Conservation (phyloP, 1,140 invertebrate genomes). For the Drosophila pallidifrons region DNA sequence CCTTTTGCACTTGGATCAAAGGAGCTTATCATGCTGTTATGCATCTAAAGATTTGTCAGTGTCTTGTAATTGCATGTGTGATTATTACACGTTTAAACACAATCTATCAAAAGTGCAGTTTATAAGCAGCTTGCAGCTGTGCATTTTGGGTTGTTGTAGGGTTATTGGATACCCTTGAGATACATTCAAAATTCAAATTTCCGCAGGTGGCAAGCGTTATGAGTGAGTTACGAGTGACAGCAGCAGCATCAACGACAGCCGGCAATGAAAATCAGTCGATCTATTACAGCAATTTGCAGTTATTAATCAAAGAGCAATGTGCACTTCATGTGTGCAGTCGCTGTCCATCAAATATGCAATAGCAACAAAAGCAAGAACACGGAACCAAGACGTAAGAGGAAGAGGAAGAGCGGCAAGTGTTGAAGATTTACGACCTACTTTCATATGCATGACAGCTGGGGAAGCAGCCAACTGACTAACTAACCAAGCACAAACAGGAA, state of each 20-base stretch:
- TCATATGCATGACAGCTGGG: constrained; percentile 79
- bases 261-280: constrained; percentile 67
- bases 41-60: constrained; percentile 8
- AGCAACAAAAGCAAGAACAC: constrained; percentile 33
- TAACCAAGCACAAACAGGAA: constrained; percentile 51
- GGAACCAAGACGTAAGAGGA: no score
- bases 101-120: constrained; percentile 5
- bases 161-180: constrained; percentile 1
- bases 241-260: background rate
- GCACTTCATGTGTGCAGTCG: constrained; percentile 33
- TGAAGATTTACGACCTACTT: constrained; percentile 79
- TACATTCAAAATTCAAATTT: constrained; percentile 41
- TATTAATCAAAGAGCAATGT: constrained; percentile 75
- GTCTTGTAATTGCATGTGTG: background rate
- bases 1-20: background rate
- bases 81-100: background rate
- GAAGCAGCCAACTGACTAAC: constrained; percentile 64
- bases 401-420: constrained; percentile 30
- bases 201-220: constrained; percentile 33
- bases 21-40: background rate
- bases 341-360: constrained; percentile 73
- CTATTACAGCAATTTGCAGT: constrained; percentile 79
- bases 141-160: no score
- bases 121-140: background rate
- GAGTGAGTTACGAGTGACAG: constrained; percentile 35